Evolutionary conservation across 2,113 vertebrate genomes (phyloP).

Genomic region (Oncorhynchus mykiss): DNA sequence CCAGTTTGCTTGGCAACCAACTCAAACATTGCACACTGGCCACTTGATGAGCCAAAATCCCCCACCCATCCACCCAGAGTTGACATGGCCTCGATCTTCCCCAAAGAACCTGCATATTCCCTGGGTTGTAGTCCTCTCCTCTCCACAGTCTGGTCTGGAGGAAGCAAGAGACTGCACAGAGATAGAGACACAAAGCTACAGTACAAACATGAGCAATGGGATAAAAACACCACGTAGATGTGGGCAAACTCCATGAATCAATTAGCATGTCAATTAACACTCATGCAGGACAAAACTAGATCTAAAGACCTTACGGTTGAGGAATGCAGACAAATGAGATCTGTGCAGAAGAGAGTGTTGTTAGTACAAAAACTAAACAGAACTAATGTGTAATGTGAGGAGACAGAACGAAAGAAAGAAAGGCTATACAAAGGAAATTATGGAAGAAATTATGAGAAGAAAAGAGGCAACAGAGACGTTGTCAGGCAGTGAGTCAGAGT

Average conservation of each 20-base stretch:
- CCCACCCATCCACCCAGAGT: slow-evolving; percentile 58
- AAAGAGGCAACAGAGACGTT: no score
- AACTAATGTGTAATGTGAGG: slow-evolving; percentile 12
- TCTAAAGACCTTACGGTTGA: slow-evolving; percentile 70
- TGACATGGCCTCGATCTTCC: slow-evolving; percentile 55
- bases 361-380: slow-evolving; percentile 29
- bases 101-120: slow-evolving; percentile 36
- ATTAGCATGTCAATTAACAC: slow-evolving; percentile 53
- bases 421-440: background rate
- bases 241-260: slow-evolving; percentile 58
- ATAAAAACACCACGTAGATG: slow-evolving; percentile 44
- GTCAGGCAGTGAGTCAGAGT: background rate
- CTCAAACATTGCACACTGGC: slow-evolving; percentile 62
- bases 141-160: background rate
- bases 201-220: slow-evolving; percentile 41
- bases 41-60: slow-evolving; percentile 56
- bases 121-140: slow-evolving; percentile 30
- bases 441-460: background rate
- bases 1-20: slow-evolving; percentile 64
- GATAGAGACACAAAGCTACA: slow-evolving; percentile 19
- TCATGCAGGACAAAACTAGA: slow-evolving; percentile 3
- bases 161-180: slow-evolving; percentile 35
- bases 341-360: slow-evolving; percentile 51
- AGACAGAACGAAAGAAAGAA: slow-evolving; percentile 46
- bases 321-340: slow-evolving; percentile 69